Evolutionary conservation across 2,797 vertebrate species (phyloP), one percentile per base, ranked within the genome.

Genomic region (Rhincodon typus): DNA sequence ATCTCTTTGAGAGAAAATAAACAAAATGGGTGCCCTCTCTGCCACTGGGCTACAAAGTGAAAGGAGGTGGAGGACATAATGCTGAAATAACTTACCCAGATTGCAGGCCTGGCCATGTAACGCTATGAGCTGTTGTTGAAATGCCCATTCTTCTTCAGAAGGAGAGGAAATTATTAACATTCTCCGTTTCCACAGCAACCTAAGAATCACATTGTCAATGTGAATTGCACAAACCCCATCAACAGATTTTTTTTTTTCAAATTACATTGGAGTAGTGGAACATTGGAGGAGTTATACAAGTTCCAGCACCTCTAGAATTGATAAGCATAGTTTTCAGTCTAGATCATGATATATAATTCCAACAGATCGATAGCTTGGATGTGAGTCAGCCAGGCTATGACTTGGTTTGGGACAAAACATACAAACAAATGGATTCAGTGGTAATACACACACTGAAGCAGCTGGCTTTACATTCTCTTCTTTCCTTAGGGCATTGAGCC

Each of bases 121-220:
- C 19, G 97, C 97, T 93, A 97, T 97, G 69, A 98, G 96, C 97
- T 98, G 98, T 96, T 98, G 98, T 34, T 98, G 98, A 96, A 98
- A 97, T 8, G 97, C 98, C 96, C 98, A 98, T 95, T 98, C 98
- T 0, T 98, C 98, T 95, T 97, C 97, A 95, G 97, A 96, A 6
- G 98, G 97, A 96, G 98, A 96, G 46, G 98, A 98, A 96, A 98
- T 96, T 95, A 98, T 96, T 96, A 98, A 96, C 96, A 98, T 97
- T 96, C 98, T 97, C 96, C 98, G 97, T 96, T 98, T 98, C 13
- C 98, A 98, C 97, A 97, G 97, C 96, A 98, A 98, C 96, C 98
- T 98, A 67, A 66, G 96, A 1, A 57, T 62, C 25, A 30, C 87
- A 90, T 21, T 70, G 91, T 8, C 23, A 94, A 67, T 3, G 15